Evolutionary conservation across 2,113 vertebrate genomes (phyloP).

Genomic region (Dipodomys merriami): DNA sequence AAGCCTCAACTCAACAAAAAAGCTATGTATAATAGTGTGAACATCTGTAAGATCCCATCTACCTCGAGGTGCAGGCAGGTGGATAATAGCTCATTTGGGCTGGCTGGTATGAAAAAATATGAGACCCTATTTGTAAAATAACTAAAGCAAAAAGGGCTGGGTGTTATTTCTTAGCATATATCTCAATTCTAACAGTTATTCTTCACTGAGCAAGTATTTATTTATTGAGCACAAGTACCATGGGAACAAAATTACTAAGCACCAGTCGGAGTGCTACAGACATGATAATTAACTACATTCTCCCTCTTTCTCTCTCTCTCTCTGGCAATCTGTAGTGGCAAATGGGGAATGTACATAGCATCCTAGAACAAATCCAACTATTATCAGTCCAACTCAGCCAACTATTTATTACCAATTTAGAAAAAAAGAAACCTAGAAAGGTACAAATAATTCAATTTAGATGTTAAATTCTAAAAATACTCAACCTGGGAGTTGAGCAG

Average conservation of each 20-base stretch:
- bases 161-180: slow-evolving; percentile 11
- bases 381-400: background rate
- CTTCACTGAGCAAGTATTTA: slow-evolving; percentile 42
- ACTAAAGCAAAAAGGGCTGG: too few relatives aligned
- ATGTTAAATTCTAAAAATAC: slow-evolving; percentile 46
- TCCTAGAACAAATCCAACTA: slow-evolving; percentile 8
- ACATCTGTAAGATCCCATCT: too few relatives aligned
- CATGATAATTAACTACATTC: slow-evolving; percentile 15
- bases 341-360: background rate
- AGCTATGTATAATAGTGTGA: too few relatives aligned
- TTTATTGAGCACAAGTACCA: slow-evolving; percentile 9
- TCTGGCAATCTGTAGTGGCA: background rate
- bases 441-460: too few relatives aligned
- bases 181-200: slow-evolving; percentile 6
- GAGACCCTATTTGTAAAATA: too few relatives aligned
- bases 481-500: background rate
- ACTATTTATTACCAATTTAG: too few relatives aligned
- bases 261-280: background rate
- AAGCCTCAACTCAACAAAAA: too few relatives aligned
- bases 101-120: too few relatives aligned
- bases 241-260: background rate
- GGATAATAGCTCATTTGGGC: too few relatives aligned
- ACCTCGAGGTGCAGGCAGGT: too few relatives aligned
- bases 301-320: background rate
- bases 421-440: too few relatives aligned